Conservation (phyloP, 2,113 vertebrate species). For the Romanogobio albipinnatus region DNA sequence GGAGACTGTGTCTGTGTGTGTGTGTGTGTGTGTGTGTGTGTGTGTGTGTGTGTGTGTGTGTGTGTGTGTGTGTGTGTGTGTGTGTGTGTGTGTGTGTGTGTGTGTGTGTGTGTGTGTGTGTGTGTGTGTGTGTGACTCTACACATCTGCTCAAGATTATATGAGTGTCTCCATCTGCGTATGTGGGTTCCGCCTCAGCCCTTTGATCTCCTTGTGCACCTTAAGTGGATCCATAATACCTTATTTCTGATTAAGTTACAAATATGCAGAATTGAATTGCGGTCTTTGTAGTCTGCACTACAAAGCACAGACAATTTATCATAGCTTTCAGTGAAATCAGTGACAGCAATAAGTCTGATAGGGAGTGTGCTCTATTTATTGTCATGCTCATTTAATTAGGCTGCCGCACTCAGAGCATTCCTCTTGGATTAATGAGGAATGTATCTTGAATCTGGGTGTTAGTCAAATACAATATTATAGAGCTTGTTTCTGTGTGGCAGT, state of each 20-base stretch:
- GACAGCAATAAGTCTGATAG: constrained; percentile 39
- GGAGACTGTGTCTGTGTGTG: no score
- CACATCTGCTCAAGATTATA: background rate
- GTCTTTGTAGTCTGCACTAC: constrained; percentile 48
- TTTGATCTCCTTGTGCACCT: constrained; percentile 44
- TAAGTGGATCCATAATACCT: constrained; percentile 47
- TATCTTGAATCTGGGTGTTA: background rate
- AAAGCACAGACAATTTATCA: constrained; percentile 46
- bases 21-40: no score
- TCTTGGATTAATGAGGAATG: constrained; percentile 32
- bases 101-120: background rate
- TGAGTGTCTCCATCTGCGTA: background rate
- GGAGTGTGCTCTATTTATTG: constrained; percentile 2
- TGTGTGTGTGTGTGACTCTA: background rate
- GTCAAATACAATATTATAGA: background rate
- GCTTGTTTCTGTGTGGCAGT: background rate
- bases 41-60: no score
- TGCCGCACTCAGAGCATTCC: constrained; percentile 13
- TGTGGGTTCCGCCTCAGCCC: background rate
- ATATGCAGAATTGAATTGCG: constrained; percentile 36
- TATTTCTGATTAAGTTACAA: constrained; percentile 51
- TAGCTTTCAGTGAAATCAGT: constrained; percentile 37
- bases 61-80: no score
- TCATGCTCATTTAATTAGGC: constrained; percentile 33
- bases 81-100: background rate